A percentile compares a stretch with the other conserved stretches of the same genome.
Conservation (phyloP, 2,113 vertebrate genomes). For the Tupaia tana region DNA sequence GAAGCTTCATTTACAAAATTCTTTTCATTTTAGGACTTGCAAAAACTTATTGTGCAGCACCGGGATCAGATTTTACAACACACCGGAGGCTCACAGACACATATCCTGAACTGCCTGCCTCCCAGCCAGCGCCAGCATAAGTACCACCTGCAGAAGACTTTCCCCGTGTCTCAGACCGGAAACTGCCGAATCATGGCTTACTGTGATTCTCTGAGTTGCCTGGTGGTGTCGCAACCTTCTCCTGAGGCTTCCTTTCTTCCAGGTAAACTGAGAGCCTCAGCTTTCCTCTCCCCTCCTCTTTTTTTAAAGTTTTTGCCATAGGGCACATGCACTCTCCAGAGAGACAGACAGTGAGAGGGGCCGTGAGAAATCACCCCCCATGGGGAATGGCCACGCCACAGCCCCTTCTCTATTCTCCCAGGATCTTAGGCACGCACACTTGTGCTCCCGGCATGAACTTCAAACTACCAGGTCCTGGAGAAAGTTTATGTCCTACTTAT, state of each 20-base stretch:
- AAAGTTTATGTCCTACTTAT: no score
- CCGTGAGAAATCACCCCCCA: no score
- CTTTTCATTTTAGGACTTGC: slow-evolving; percentile 90
- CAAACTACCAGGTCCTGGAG: no score
- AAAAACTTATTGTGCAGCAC: slow-evolving; percentile 87
- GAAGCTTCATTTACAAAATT: slow-evolving; percentile 16
- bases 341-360: no score
- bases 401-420: no score
- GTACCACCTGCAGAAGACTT: slow-evolving; percentile 91
- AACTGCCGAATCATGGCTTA: slow-evolving; percentile 93
- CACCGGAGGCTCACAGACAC: slow-evolving; percentile 60
- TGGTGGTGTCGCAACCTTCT: slow-evolving; percentile 95
- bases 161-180: slow-evolving; percentile 92
- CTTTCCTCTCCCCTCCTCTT: not conserved
- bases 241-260: slow-evolving; percentile 93
- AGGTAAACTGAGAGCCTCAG: slow-evolving; percentile 86
- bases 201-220: slow-evolving; percentile 91
- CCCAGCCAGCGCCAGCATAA: slow-evolving; percentile 87
- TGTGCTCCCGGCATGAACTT: no score
- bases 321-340: no score
- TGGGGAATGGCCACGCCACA: no score
- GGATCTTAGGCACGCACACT: no score
- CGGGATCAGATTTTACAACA: slow-evolving; percentile 75
- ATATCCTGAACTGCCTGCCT: slow-evolving; percentile 56
- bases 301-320: not conserved